phyloP scores from a whole-genome alignment of 2,113 vertebrate species.

The Guaruba guarouba region DNA sequence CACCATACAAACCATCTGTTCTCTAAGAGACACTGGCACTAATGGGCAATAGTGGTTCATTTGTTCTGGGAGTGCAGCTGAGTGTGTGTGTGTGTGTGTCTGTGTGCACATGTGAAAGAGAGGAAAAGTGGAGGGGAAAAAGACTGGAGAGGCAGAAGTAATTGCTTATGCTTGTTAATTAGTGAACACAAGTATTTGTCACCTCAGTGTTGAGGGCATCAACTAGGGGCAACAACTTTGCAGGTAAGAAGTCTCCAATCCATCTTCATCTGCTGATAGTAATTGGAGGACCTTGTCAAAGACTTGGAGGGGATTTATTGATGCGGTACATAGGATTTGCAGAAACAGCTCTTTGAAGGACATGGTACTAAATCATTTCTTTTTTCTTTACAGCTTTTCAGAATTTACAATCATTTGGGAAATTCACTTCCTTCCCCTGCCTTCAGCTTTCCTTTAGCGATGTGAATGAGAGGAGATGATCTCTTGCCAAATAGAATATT shows the following conservation, averaged over 20 bases:
- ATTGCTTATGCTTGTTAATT: constrained; percentile 15
- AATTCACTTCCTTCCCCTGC: neutral
- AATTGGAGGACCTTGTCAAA: constrained; percentile 68
- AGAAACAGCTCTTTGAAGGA: constrained; percentile 72
- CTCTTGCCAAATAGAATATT: neutral
- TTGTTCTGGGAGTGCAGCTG: neutral
- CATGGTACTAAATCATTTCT: constrained; percentile 47
- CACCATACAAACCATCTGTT: neutral
- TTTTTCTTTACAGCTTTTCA: constrained; percentile 1
- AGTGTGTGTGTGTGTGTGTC: too few relatives aligned
- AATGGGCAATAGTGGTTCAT: neutral
- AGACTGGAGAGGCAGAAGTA: neutral
- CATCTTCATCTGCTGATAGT: constrained; percentile 66
- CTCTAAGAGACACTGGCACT: neutral
- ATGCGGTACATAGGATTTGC: constrained; percentile 67
- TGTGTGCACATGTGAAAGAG: neutral
- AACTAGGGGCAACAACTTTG: neutral
- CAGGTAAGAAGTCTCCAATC: constrained; percentile 59
- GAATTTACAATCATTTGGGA: constrained; percentile 49
- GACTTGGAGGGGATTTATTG: constrained; percentile 65
- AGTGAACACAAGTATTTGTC: constrained; percentile 12
- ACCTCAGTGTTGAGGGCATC: neutral
- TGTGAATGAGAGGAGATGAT: neutral
- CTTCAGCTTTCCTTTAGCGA: neutral
- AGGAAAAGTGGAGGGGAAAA: neutral